These are phyloP conservation scores for Stegana nigrithorax DNA, from an alignment of 2,888 invertebrate species.

Conservation along the genomic window DNA sequence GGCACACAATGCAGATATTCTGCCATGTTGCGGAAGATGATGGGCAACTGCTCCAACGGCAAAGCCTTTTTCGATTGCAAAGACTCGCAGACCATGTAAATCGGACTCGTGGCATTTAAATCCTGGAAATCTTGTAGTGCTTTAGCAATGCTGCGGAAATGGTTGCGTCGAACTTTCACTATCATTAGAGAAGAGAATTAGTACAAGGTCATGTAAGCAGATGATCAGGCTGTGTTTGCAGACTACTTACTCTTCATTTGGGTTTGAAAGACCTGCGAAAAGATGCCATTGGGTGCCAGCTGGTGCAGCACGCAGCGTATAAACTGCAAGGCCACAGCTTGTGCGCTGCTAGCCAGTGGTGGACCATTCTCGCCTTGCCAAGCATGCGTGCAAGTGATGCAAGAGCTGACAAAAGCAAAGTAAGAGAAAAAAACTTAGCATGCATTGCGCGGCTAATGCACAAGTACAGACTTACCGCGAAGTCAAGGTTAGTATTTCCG, in stretches of 20 bases:
- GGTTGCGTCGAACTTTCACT: slow-evolving; percentile 76
- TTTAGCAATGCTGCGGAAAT: slow-evolving; percentile 94
- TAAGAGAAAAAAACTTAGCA: neutral
- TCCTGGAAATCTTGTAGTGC: slow-evolving; percentile 96
- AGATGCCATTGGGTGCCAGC: slow-evolving; percentile 95
- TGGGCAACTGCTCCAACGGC: slow-evolving; percentile 77
- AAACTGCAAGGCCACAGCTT: slow-evolving; percentile 97
- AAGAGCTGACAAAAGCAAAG: slow-evolving; percentile 37
- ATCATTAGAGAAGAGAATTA: slow-evolving; percentile 9
- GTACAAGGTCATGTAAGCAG: neutral
- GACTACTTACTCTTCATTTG: slow-evolving; percentile 79
- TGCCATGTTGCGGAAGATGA: slow-evolving; percentile 90
- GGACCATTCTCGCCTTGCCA: slow-evolving; percentile 91
- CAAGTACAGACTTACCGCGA: slow-evolving; percentile 86
- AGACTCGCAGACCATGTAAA: slow-evolving; percentile 84
- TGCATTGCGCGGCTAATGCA: neutral
- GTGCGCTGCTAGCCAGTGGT: slow-evolving; percentile 93
- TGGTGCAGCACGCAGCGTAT: slow-evolving; percentile 96
- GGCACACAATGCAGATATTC: slow-evolving; percentile 93
- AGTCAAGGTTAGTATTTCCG: slow-evolving; percentile 89
- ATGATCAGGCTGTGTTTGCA: neutral
- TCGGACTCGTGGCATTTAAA: slow-evolving; percentile 91
- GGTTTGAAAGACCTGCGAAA: slow-evolving; percentile 94
- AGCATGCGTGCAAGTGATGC: slow-evolving; percentile 80
- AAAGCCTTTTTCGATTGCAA: slow-evolving; percentile 82